Conservation (phyloP, 1,140 invertebrate species). For the Macrosteles quadrilineatus region DNA sequence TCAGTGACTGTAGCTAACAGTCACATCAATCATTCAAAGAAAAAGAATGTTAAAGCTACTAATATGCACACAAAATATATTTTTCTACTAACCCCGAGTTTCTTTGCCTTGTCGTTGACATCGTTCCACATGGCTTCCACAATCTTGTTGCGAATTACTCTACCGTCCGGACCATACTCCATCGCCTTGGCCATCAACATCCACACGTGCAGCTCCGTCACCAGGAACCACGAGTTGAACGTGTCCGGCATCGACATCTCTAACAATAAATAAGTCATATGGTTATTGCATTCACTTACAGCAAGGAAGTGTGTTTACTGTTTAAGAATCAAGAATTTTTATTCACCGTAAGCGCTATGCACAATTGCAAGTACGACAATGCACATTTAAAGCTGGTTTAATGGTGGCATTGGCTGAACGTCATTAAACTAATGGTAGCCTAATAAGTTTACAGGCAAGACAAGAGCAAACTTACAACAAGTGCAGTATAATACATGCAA, state of each 20-base stretch:
- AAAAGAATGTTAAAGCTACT: background rate
- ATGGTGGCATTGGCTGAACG: too few relatives aligned
- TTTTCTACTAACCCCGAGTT: slow-evolving; percentile 65
- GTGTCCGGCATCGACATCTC: slow-evolving; percentile 73
- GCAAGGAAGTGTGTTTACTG: too few relatives aligned
- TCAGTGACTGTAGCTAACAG: background rate
- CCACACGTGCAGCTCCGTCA: slow-evolving; percentile 86
- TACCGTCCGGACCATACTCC: slow-evolving; percentile 72
- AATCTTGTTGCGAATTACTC: slow-evolving; percentile 68
- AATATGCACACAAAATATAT: background rate
- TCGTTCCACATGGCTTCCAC: slow-evolving; percentile 82
- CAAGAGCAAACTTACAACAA: too few relatives aligned
- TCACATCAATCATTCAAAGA: background rate
- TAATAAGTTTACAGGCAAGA: too few relatives aligned
- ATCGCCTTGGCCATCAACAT: slow-evolving; percentile 70
- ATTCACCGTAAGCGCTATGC: too few relatives aligned
- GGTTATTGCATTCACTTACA: too few relatives aligned
- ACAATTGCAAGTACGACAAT: too few relatives aligned
- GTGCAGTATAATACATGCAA: too few relatives aligned
- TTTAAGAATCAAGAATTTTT: too few relatives aligned
- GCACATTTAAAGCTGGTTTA: too few relatives aligned
- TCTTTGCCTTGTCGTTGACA: slow-evolving; percentile 66
- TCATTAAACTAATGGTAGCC: too few relatives aligned
- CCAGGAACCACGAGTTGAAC: slow-evolving; percentile 79
- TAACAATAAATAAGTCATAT: too few relatives aligned